phyloP scores from a whole-genome alignment of 2,113 vertebrate species.

The Perca fluviatilis region DNA sequence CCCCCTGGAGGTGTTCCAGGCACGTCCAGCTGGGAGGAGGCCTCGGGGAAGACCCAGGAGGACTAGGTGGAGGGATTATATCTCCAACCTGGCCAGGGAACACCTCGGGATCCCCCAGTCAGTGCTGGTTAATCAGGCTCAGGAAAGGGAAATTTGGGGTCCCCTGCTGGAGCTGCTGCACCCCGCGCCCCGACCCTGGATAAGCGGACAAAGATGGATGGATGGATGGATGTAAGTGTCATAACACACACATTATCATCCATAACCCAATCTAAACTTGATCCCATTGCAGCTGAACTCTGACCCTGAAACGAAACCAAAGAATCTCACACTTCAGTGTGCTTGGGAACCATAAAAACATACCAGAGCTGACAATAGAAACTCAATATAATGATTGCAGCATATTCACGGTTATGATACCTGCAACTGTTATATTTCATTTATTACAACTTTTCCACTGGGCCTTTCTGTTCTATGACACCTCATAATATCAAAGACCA shows the following conservation, averaged over 20 bases:
- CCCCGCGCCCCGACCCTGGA: no score
- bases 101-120: no score
- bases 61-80: no score
- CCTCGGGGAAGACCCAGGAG: no score
- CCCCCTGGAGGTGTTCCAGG: no score
- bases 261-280: slow-evolving; percentile 23
- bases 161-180: no score
- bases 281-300: slow-evolving; percentile 45
- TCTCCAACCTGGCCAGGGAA: no score
- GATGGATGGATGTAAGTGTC: not conserved
- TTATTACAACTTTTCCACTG: slow-evolving; percentile 37
- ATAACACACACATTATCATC: slow-evolving; percentile 34
- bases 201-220: no score
- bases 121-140: no score
- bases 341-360: slow-evolving; percentile 65
- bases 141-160: no score
- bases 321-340: slow-evolving; percentile 55
- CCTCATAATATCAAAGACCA: slow-evolving; percentile 39
- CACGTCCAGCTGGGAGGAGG: no score
- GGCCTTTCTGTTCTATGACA: slow-evolving; percentile 46
- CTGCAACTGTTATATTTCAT: not conserved
- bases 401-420: slow-evolving; percentile 8
- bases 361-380: slow-evolving; percentile 63
- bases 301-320: slow-evolving; percentile 55
- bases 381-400: slow-evolving; percentile 57